phyloP scores from a whole-genome alignment of 2,888 invertebrate genomes.

The Penaeus monodon region DNA sequence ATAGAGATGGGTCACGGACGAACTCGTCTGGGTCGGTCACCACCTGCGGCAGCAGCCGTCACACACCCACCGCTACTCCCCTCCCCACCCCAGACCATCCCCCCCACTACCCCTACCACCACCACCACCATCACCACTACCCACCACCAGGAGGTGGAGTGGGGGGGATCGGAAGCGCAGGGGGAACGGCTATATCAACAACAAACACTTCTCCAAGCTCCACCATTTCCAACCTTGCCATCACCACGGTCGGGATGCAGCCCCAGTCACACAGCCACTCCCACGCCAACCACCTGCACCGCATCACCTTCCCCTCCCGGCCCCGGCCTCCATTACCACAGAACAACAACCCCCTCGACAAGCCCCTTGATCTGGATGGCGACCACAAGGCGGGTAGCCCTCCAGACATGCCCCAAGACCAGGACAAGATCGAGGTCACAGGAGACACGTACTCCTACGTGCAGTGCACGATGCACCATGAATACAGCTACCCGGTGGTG shows the following conservation, averaged over 20 bases:
- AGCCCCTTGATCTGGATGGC: slow-evolving; percentile 45
- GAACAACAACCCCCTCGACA: slow-evolving; percentile 56
- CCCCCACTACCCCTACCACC: slow-evolving; percentile 47
- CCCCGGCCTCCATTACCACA: slow-evolving; percentile 67
- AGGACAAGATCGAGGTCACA: slow-evolving; percentile 61
- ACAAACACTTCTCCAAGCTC: slow-evolving; percentile 60
- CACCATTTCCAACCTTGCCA: slow-evolving; percentile 45
- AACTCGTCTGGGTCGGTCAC: slow-evolving; percentile 58
- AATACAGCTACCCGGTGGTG: slow-evolving; percentile 87
- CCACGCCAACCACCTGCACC: slow-evolving; percentile 49
- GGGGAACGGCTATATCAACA: slow-evolving; percentile 51
- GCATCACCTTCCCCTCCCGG: slow-evolving; percentile 59
- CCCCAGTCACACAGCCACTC: slow-evolving; percentile 43
- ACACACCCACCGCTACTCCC: slow-evolving; percentile 57
- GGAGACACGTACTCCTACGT: slow-evolving; percentile 80
- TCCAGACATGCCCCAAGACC: slow-evolving; percentile 69
- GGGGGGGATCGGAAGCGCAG: slow-evolving; percentile 44
- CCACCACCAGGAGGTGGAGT: slow-evolving; percentile 35
- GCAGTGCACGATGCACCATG: slow-evolving; percentile 83
- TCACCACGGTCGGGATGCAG: slow-evolving; percentile 58
- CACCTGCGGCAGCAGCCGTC: slow-evolving; percentile 58
- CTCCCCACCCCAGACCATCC: slow-evolving; percentile 57
- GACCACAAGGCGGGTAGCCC: slow-evolving; percentile 71
- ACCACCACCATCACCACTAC: slow-evolving; percentile 53
- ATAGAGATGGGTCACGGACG: slow-evolving; percentile 67